Base-by-base conservation (phyloP, 1,140 invertebrate species). In the Euura lappo region DNA sequence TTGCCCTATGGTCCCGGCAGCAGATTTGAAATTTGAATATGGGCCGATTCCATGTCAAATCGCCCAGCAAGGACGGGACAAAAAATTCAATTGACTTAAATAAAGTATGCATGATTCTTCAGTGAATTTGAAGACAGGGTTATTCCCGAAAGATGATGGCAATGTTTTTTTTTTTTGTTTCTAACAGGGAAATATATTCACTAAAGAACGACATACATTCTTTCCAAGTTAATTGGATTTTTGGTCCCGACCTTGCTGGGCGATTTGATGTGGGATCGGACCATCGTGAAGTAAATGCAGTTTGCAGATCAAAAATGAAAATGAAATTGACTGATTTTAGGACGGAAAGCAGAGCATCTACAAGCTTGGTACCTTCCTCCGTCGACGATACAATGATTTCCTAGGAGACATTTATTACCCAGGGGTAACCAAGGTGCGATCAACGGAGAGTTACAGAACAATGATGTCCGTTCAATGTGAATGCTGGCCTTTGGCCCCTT, bases 391-490 rank as follows among this genome's bases (percentile, higher is more conserved):
- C 71, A 72, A 74, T 3, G 28, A 42, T 6, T 79, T 81, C 46
- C 69, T 88, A 13, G 81, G 79, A 6, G 65, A 72, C 6, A 47
- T 76, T 2, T 89, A 89, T 65, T 78, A 72, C 66, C 73, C 75
- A 4, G 70, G 82, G 8, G 78, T 89, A 78, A 86, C 90, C 28
- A 72, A 67, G 42, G 83, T 90, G 44, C 78, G 83, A 3, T 90
- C 89, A 47, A 88, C 89, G 7, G 87, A 88, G 73, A 84, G 82
- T 47, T 85, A 89, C 68, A 72, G 89, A 11, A 90, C 91, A 65
- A 81, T 92, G 72, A 91, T 91, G 80, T 89, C 89, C 77, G 91
- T 89, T 1, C 84, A 88, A 74, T 66, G 87, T 90, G 66, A 83
- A 91, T 69, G 89, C 90, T 44, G 91, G 90, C 13, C 76, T 92